Conservation (phyloP, 2,113 vertebrate species). For the Triplophysa siluroides region DNA sequence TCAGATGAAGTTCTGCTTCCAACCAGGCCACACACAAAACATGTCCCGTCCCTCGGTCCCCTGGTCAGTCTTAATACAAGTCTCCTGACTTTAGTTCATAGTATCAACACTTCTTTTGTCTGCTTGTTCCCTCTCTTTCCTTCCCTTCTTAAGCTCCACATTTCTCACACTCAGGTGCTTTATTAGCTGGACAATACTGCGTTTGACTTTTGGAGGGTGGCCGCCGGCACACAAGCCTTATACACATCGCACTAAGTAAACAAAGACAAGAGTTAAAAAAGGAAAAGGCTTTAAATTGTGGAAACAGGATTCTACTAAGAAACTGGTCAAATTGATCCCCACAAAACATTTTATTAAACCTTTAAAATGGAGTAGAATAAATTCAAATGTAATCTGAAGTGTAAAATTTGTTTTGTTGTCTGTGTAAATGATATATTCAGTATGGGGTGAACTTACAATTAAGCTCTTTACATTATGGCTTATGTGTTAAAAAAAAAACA, state of each 20-base stretch:
- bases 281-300: neutral
- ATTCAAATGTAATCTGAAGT: neutral
- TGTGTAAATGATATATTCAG: neutral
- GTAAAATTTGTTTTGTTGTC: no score
- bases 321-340: neutral
- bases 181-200: conserved; percentile 55
- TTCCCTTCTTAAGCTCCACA: conserved; percentile 32
- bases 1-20: conserved; percentile 59
- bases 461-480: no score
- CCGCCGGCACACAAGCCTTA: neutral
- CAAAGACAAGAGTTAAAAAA: neutral
- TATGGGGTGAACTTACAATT: neutral
- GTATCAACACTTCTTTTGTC: conserved; percentile 56
- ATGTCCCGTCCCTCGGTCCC: conserved; percentile 7
- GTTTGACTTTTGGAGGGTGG: conserved; percentile 20
- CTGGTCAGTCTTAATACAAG: conserved; percentile 35
- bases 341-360: neutral
- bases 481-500: no score
- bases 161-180: conserved; percentile 62
- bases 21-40: conserved; percentile 12
- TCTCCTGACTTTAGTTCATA: conserved; percentile 42
- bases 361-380: neutral
- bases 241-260: neutral
- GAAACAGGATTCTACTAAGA: neutral
- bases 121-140: conserved; percentile 5